Evolutionary conservation across 2,888 invertebrate species (phyloP).

Genomic region (Emmelina monodactyla): DNA sequence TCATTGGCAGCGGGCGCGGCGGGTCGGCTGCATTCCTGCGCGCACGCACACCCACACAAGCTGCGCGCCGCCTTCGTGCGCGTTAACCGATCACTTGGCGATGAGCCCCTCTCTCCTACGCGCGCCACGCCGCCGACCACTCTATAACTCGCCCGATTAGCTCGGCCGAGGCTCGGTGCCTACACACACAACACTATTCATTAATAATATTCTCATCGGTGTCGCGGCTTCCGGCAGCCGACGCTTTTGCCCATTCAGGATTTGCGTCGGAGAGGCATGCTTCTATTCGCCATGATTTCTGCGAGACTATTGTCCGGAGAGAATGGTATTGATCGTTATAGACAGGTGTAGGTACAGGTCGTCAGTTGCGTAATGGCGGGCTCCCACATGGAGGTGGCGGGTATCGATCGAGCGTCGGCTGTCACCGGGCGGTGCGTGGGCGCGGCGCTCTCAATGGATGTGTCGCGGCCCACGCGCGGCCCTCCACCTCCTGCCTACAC

Average conservation of each 20-base stretch:
- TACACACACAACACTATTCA: slow-evolving; percentile 40
- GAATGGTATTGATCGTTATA: not conserved
- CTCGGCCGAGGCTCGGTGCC: slow-evolving; percentile 24
- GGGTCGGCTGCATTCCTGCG: slow-evolving; percentile 61
- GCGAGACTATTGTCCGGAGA: not conserved
- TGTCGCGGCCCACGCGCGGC: slow-evolving; percentile 34
- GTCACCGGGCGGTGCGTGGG: slow-evolving; percentile 33
- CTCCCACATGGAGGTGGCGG: slow-evolving; percentile 28
- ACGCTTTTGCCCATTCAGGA: slow-evolving; percentile 33
- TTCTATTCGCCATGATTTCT: not conserved
- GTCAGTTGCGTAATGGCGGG: slow-evolving; percentile 19
- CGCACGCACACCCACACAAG: slow-evolving; percentile 43
- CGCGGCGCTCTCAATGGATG: slow-evolving; percentile 50
- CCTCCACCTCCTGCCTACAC: slow-evolving; percentile 19
- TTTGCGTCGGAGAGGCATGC: not conserved
- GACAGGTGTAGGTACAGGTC: slow-evolving; percentile 8
- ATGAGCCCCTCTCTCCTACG: slow-evolving; percentile 6
- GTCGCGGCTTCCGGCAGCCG: slow-evolving; percentile 51
- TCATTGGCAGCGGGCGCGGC: slow-evolving; percentile 60
- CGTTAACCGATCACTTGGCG: slow-evolving; percentile 19
- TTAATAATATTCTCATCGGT: slow-evolving; percentile 51
- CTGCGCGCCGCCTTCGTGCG: slow-evolving; percentile 20
- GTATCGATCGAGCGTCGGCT: slow-evolving; percentile 36
- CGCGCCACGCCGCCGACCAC: not conserved
- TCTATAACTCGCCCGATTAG: slow-evolving; percentile 20